These are phyloP conservation scores for Heteromyza rotundicornis DNA, from an alignment of 2,888 invertebrate species.

Conservation along the genomic window DNA sequence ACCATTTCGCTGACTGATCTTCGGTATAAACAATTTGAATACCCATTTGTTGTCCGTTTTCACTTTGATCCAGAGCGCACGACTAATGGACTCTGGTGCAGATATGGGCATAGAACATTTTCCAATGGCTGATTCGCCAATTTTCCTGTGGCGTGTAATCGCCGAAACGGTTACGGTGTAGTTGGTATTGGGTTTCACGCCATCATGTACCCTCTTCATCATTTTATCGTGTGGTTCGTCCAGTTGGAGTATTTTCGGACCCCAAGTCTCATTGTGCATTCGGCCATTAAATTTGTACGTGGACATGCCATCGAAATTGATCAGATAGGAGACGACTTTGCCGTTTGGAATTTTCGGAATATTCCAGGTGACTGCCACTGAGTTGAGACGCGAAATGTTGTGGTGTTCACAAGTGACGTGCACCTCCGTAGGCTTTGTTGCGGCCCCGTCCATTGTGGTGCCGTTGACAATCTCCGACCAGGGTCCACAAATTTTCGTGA, in stretches of 20 bases:
- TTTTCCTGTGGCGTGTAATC: conserved; percentile 76
- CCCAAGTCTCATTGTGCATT: conserved; percentile 66
- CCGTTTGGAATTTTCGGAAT: conserved; percentile 78
- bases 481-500: conserved; percentile 75
- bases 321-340: conserved; percentile 78
- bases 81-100: conserved; percentile 68
- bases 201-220: conserved; percentile 70
- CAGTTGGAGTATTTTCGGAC: conserved; percentile 68
- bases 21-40: conserved; percentile 76
- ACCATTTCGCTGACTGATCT: conserved; percentile 84
- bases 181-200: conserved; percentile 81
- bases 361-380: conserved; percentile 76
- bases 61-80: conserved; percentile 68
- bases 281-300: conserved; percentile 66
- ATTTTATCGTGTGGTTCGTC: conserved; percentile 64
- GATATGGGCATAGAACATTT: conserved; percentile 76
- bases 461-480: conserved; percentile 81
- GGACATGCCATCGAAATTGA: conserved; percentile 67
- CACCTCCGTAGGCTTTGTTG: conserved; percentile 76
- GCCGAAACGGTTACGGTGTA: conserved; percentile 81
- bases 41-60: conserved; percentile 71
- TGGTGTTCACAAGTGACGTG: conserved; percentile 71
- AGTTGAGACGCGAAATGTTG: conserved; percentile 64
- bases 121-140: conserved; percentile 71
- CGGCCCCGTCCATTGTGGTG: conserved; percentile 82